Percentiles rank a stretch among this genome's conserved stretches.
Conservation (phyloP, 1,140 invertebrate genomes). For the silkworm (Bombyx mori) region ASM3026992v2 NC_085115.1:8548501-8549000, state of each 20-base stretch:
- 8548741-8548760: not conserved
- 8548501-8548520: no score
- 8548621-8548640: no score
- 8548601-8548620: no score
- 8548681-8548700: no score
- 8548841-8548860: constrained; percentile 21
- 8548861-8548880: constrained; percentile 11
- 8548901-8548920: constrained; percentile 20
- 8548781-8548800: constrained; percentile 26
- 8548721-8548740: no score
- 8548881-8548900: constrained; percentile 2
- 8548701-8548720: no score
- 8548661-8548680: no score
- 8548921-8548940: constrained; percentile 14
- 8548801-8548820: constrained; percentile 24
- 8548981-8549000: constrained; percentile 35
- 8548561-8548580: no score
- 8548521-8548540: no score
- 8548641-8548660: no score
- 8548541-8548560: no score
- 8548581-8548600: no score
- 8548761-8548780: constrained; percentile 27
- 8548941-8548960: constrained; percentile 25
- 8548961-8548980: constrained; percentile 47
- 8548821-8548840: constrained; percentile 28